Conservation (phyloP, 2,888 invertebrate species). For the Napeogenes sylphis region DNA sequence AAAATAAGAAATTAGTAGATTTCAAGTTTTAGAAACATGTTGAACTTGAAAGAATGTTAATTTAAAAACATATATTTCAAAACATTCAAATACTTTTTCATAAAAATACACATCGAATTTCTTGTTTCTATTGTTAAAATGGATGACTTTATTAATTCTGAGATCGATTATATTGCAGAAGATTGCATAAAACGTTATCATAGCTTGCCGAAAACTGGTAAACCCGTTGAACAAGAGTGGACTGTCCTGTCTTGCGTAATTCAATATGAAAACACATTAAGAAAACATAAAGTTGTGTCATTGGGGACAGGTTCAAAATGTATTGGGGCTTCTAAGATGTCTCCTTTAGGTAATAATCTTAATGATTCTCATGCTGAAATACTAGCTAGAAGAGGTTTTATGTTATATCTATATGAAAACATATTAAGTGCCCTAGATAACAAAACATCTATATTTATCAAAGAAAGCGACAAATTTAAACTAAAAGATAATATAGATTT, state of each 20-base stretch:
- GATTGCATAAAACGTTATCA: constrained; percentile 79
- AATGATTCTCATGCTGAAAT: constrained; percentile 97
- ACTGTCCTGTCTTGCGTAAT: constrained; percentile 88
- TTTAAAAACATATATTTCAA: no score
- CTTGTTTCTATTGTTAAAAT: constrained; percentile 30
- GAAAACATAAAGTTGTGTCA: constrained; percentile 81
- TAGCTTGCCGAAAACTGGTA: constrained; percentile 86
- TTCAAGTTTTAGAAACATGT: no score
- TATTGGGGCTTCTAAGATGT: constrained; percentile 84
- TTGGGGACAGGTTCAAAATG: constrained; percentile 96
- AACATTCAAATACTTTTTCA: background rate
- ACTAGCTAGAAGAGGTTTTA: constrained; percentile 87
- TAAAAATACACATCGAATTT: background rate
- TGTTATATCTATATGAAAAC: constrained; percentile 85
- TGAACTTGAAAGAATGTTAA: no score
- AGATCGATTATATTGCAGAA: constrained; percentile 74
- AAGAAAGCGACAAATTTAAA: constrained; percentile 53
- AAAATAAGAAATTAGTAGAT: no score
- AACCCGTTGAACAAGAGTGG: constrained; percentile 88
- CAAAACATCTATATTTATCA: constrained; percentile 51
- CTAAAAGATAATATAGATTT: constrained; percentile 80
- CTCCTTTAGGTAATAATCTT: constrained; percentile 81
- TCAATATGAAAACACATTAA: constrained; percentile 56
- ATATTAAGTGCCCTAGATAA: constrained; percentile 59
- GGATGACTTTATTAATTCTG: constrained; percentile 37